Evolutionary conservation across 2,113 vertebrate genomes (phyloP), one percentile per base, ranked within the genome.

Genomic region (Ramphastos sulfuratus): DNA sequence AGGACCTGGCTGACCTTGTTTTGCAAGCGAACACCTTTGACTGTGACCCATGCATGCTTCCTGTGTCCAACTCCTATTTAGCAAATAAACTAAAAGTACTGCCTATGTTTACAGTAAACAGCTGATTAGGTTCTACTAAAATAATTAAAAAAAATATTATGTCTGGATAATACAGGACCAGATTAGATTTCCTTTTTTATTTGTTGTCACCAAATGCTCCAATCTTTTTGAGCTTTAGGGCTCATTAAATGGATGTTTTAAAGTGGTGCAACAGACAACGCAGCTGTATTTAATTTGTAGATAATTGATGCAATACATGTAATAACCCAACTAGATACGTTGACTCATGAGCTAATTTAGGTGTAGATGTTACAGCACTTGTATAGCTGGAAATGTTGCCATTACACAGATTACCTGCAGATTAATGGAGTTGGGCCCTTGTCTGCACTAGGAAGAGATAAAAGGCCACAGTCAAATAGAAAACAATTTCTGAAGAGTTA

Each of bases 21-120:
- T 93, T 96, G 79, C 56, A 72, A 60, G 11, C 76, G 74, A 89
- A 96, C 96, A 67, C 85, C 92, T 92, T 72, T 90, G 89, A 95
- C 87, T 94, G n/a, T 93, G 94, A 97, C 86, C 92, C 37, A 93
- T 59, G 84, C 83, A 83, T 82, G 89, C 92, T 95, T 97, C 93
- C 93, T 86, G 93, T 98, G 98, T 97, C 97, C 96, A 95, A 96
- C 95, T 96, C 66, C 54, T 99, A 97, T 99, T 99, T 99, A 98
- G 98, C 94, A 99, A 99, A 99, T 98, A 99, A 64, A 95, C 87
- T 84, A 92, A 97, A 98, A 98, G 98, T 98, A 98, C 98, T 98
- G 97, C 96, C 97, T 31, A 7, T 99, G 98, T 99, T 99, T 98
- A 95, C 91, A 37, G 97, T 98, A 98, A 98, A 98, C 93, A 98